Evolutionary conservation across 2,888 invertebrate genomes (phyloP), one percentile per base, ranked within the genome.

Genomic region (Epinotia bilunana): DNA sequence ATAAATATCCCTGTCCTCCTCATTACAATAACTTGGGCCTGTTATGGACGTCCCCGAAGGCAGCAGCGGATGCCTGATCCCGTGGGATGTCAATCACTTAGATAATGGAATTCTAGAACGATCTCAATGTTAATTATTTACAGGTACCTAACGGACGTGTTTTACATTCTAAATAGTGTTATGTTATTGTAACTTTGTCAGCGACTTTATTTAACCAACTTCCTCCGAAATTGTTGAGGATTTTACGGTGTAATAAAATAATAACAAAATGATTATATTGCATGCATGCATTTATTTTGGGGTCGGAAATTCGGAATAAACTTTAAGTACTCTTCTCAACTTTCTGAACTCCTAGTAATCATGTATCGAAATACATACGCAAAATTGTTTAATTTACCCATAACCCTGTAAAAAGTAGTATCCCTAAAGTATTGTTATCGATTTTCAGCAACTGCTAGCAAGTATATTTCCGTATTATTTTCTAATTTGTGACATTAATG

Each of bases 1-100:
- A 93, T 93, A 94, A 94, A 93, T 93, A 94, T 93, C 92, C 90
- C 88, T 90, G 91, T 91, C 92, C 89, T 85, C 81, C 91, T 92
- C 92, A 92, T 93, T 93, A 93, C 91, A 91, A 92, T 91, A 90
- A 91, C 88, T 91, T 89, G 82, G 90, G 87, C 87, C 84, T 82
- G 81, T 79, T 83, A 82, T 81, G 89, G 87, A 88, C 84, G 86
- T 89, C 89, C 91, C 90, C 77, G 80, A 80, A 87, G 90, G 87
- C 86, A 84, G 88, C 84, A 84, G 84, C 86, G 89, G 91, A 90
- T 87, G 86, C 86, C 81, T 80, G 78, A 80, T 89, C 92, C 90
- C 90, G 75, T 76, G 92, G 90, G 93, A 91, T 84, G 84, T 89
- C 89, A 87, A 88, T 90, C 88, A 88, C 87, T 89, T 84, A 82